phyloP scores from a whole-genome alignment of 2,797 vertebrate genomes.

The Apodemus agrarius region DNA sequence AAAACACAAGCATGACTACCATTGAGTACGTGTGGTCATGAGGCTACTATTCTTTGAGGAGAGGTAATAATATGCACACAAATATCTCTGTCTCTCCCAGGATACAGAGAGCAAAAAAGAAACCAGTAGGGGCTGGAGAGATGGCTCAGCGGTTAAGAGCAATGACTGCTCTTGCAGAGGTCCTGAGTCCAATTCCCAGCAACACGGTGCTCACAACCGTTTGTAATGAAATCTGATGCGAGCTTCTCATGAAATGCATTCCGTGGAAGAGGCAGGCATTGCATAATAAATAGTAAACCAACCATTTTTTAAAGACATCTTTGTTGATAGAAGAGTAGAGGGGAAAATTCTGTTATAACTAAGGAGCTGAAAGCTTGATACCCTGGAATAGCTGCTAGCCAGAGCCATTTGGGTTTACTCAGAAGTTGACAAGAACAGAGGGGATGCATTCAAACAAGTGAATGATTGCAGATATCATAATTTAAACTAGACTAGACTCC shows the following conservation, averaged over 20 bases:
- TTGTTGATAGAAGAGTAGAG: not conserved
- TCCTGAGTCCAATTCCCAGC: too few relatives aligned
- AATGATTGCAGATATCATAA: slow-evolving; percentile 12
- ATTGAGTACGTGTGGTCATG: not conserved
- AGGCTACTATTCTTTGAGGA: not conserved
- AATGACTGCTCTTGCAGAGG: too few relatives aligned
- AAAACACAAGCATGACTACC: not conserved
- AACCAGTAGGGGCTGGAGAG: too few relatives aligned
- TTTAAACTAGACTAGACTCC: slow-evolving; percentile 64
- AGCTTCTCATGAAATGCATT: not conserved
- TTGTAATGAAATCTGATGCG: too few relatives aligned
- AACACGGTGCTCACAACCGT: too few relatives aligned
- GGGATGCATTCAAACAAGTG: slow-evolving; percentile 47
- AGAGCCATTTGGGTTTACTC: slow-evolving; percentile 36
- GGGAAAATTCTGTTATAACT: not conserved
- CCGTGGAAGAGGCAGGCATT: not conserved
- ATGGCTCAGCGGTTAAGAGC: too few relatives aligned
- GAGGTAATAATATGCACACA: not conserved
- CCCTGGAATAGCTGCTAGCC: slow-evolving; percentile 9
- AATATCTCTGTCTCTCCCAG: not conserved
- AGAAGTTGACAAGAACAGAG: slow-evolving; percentile 1
- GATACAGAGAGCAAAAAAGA: not conserved
- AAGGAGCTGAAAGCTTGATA: slow-evolving; percentile 43
- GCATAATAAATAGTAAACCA: not conserved
- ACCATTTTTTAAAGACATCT: not conserved